phyloP scores from a whole-genome alignment of 2,113 vertebrate genomes.

The Cygnus buccinator region DNA sequence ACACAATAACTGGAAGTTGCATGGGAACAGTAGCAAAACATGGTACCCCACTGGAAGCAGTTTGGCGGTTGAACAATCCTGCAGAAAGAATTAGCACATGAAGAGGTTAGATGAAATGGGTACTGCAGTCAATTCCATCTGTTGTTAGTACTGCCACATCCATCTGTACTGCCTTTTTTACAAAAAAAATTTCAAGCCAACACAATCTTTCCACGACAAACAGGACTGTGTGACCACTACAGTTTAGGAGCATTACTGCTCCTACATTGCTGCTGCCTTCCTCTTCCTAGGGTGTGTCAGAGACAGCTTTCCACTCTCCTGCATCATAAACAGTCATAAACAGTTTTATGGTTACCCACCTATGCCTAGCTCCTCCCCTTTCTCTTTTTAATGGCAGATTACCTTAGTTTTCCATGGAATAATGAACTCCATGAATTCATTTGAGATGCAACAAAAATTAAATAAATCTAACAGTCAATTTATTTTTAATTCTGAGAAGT shows the following conservation, averaged over 20 bases:
- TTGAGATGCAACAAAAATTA: not conserved
- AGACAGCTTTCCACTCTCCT: not conserved
- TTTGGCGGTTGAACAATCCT: not conserved
- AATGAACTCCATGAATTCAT: not conserved
- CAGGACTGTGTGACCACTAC: rapidly evolving
- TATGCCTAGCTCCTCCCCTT: not conserved
- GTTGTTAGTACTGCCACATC: not conserved
- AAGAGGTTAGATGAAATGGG: not conserved
- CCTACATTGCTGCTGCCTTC: not conserved
- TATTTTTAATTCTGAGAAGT: not conserved
- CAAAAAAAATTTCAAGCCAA: not conserved
- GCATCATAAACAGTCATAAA: not conserved
- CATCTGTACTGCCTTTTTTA: not conserved
- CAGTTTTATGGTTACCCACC: not conserved
- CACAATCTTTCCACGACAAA: not conserved
- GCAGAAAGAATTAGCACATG: not conserved
- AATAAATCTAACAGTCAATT: not conserved
- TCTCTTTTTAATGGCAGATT: not conserved
- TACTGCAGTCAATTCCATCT: not conserved
- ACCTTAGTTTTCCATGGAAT: not conserved
- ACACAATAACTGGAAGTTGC: not conserved
- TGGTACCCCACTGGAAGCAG: rapidly evolving
- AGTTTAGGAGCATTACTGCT: not conserved
- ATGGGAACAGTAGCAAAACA: not conserved
- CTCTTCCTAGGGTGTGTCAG: not conserved